Percentiles rank a stretch among this genome's conserved stretches.
Conservation (phyloP, 2,113 vertebrate species). For the Alaudala cheleensis region DNA sequence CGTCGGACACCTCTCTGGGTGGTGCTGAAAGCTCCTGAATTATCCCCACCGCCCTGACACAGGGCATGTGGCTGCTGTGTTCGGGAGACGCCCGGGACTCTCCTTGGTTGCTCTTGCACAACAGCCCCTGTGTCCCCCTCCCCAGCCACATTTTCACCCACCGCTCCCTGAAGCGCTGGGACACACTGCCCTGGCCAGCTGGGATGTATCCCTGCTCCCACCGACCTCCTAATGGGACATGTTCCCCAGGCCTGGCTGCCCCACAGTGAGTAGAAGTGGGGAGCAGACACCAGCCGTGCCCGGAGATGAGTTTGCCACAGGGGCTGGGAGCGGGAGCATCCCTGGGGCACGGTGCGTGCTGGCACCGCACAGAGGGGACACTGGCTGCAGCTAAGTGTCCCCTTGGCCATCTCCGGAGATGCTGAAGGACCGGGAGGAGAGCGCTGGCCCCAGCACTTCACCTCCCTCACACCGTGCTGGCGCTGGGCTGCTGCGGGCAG, state of each 20-base stretch:
- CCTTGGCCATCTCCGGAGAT: neutral
- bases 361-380: neutral
- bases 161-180: neutral
- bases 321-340: neutral
- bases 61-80: neutral
- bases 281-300: neutral
- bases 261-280: fast-evolving
- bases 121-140: neutral
- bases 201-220: neutral
- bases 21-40: conserved; percentile 35
- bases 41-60: neutral
- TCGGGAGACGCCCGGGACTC: neutral
- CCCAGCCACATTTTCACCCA: neutral
- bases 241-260: neutral
- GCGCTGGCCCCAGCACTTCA: neutral
- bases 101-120: neutral
- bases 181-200: neutral
- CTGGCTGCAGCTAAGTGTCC: fast-evolving
- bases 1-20: conserved; percentile 25
- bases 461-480: neutral
- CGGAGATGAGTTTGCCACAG: neutral
- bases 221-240: fast-evolving
- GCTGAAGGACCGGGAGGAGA: neutral
- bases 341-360: neutral
- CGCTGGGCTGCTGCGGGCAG: neutral